Conservation (phyloP, 2,888 invertebrate genomes). For the Eurytoma californica region DNA sequence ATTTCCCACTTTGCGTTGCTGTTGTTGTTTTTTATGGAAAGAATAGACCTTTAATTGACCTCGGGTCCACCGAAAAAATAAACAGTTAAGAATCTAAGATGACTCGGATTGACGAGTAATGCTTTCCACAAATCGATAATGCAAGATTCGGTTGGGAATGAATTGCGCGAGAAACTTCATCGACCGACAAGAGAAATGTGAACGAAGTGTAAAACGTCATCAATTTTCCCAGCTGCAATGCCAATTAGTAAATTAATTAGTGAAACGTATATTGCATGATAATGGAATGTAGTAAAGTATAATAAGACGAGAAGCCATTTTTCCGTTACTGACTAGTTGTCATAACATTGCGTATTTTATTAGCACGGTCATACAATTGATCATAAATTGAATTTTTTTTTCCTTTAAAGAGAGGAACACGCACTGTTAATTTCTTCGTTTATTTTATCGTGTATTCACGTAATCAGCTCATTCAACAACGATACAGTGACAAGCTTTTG, state of each 20-base stretch:
- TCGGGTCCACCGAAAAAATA: constrained; percentile 7
- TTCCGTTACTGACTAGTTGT: constrained; percentile 48
- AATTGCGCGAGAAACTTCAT: constrained; percentile 1
- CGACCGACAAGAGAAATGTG: not conserved
- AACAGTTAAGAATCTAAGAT: constrained; percentile 7
- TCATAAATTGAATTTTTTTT: constrained; percentile 41
- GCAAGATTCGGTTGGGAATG: not conserved
- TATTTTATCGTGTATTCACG: constrained; percentile 47
- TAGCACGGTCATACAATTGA: constrained; percentile 48
- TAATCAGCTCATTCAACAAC: constrained; percentile 51
- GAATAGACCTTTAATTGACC: constrained; percentile 1
- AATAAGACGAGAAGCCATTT: constrained; percentile 24
- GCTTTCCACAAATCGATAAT: too few species aligned
- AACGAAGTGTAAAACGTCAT: not conserved
- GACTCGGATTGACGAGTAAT: too few species aligned
- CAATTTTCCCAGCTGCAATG: not conserved
- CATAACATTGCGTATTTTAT: constrained; percentile 44
- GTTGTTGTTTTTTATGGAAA: not conserved
- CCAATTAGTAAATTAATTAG: constrained; percentile 7
- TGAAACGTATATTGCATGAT: constrained; percentile 1
- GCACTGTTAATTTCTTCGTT: constrained; percentile 42
- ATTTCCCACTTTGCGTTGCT: not conserved
- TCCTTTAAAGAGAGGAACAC: constrained; percentile 43
- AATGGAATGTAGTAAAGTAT: constrained; percentile 26
- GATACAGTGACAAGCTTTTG: constrained; percentile 52